Base-by-base conservation (phyloP, 2,113 vertebrate genomes). In the Girardinichthys multiradiatus region DNA sequence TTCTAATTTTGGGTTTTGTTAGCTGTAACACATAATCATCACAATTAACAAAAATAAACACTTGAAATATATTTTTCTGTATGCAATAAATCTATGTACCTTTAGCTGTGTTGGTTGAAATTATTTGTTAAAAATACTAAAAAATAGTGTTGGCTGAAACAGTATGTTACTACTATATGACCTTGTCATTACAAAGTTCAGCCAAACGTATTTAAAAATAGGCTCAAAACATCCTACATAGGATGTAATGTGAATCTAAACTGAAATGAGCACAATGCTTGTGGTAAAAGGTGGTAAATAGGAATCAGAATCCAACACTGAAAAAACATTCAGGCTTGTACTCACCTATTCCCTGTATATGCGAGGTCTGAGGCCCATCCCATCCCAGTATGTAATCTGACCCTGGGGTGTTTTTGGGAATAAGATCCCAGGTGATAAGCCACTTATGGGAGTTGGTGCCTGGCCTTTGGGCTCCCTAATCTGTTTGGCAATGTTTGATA, bases 401-500 rank as follows among this genome's bases (percentile, higher is more conserved):
- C 70, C 84, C 69, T 14, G 60, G 42, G 74, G 83, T 80, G 66
- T 75, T 76, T 74, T 72, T 42, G 61, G 35, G 80, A 85, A 83
- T 76, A 72, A 82, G 78, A 90, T 89, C 82, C 80, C 86, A 79
- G 89, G 87, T 90, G 87, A 87, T 91, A 89, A 85, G 84, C 80
- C 81, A 83, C 80, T 85, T 80, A 86, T 59, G 75, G 74, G 78
- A 78, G 59, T 71, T 76, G 79, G 78, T 51, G 26, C 73, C 69
- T 67, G 82, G 71, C 85, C 87, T 64, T 68, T 84, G 80, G 84
- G 57, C 77, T 81, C 70, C 70, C 68, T 88, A 87, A 91, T 90
- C 89, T 90, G 72, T 85, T 80, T 86, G 86, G 80, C 75, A 39
- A 84, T 70, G 72, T 70, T 77, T 71, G 83, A 78, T 29, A 68